These are phyloP conservation scores for Calliphora vicina DNA, from an alignment of 1,140 invertebrate genomes.

Conservation along the genomic window DNA sequence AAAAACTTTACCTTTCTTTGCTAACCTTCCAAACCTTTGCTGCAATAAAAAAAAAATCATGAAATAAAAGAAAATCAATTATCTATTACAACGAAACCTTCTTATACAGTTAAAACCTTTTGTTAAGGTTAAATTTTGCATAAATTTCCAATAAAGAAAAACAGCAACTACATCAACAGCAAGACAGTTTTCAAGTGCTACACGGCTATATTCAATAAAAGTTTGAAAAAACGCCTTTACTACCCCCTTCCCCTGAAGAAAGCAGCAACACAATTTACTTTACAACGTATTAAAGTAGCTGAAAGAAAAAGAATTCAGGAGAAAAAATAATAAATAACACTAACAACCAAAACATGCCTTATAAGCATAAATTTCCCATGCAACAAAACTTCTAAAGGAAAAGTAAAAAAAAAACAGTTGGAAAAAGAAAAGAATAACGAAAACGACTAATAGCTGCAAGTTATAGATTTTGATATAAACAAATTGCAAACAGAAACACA, in stretches of 20 bases:
- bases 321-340: background rate
- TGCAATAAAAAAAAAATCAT: too few relatives aligned
- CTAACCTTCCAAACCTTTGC: too few relatives aligned
- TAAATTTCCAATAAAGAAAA: slow-evolving; percentile 26
- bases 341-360: slow-evolving; percentile 3
- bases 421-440: background rate
- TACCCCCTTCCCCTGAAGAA: background rate
- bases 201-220: background rate
- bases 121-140: slow-evolving; percentile 32
- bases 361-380: background rate
- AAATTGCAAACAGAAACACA: background rate
- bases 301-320: background rate
- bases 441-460: slow-evolving; percentile 22
- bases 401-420: background rate
- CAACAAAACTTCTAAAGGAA: background rate
- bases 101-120: background rate
- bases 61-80: too few relatives aligned
- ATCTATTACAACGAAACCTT: too few relatives aligned
- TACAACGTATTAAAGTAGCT: background rate
- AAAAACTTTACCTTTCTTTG: too few relatives aligned
- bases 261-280: background rate
- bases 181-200: background rate
- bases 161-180: background rate
- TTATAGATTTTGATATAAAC: slow-evolving; percentile 27
- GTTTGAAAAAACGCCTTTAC: background rate